Base-by-base conservation (phyloP, 2,888 invertebrate genomes). In the Eupithecia insigniata region DNA sequence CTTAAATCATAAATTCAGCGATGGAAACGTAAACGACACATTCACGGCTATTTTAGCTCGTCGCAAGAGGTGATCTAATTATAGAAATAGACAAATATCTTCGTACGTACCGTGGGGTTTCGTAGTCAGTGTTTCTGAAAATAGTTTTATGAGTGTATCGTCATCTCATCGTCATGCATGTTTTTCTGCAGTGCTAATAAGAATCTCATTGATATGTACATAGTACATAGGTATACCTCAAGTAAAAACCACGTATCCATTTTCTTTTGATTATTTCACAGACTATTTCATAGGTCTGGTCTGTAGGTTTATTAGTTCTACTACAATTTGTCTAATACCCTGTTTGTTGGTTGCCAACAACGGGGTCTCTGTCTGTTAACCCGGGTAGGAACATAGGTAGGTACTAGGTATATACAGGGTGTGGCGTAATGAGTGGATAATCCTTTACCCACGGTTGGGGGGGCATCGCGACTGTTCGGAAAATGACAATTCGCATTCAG, bases 41-140 rank as follows among this genome's bases (percentile, higher is more conserved):
- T 76, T 75, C 71, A 64, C 66, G 62, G 81, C 82, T 89, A 89
- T 88, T 89, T 88, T 81, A 81, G 84, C 78, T 72, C 85, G 85
- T 84, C 86, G 85, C 85, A 84, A 83, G 87, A 85, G 82, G 82
- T 83, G 83, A 84, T 88, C 86, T 87, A 86, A 86, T 86, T 89
- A 87, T 89, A 87, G 82, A 85, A 83, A 83, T 85, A 87, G 86
- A 88, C 87, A 86, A 84, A 87, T 62, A 62, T 84, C 87, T 75
- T 74, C 71, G 75, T 83, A 75, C 72, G 75, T 83, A 81, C 70
- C 12, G 74, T 79, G 85, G 82, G 82, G 46, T 55, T 83, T 84
- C 81, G 81, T 84, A 85, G 81, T 82, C 85, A 86, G 83, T 80
- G 85, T 83, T 84, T 87, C 85, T 81, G 81, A 83, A 85, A 83